Percentiles rank a stretch among this genome's conserved stretches.
Conservation (phyloP, 2,888 invertebrate species). For the Bombyx huttoni region DNA sequence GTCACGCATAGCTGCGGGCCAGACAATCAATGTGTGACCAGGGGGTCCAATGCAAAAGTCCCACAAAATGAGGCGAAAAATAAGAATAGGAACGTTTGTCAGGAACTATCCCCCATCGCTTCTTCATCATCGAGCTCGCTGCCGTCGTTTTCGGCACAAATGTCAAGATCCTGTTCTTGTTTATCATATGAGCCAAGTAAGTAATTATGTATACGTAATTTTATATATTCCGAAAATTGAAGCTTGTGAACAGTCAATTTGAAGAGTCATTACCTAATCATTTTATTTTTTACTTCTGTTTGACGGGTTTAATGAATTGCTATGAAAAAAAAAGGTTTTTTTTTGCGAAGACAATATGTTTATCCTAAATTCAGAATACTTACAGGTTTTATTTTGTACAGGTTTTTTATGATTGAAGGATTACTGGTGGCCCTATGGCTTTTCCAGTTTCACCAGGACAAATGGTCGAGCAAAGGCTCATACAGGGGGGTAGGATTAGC, state of each 20-base stretch:
- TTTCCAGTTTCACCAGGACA: too few relatives aligned
- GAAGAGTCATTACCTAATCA: too few relatives aligned
- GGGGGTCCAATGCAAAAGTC: background rate
- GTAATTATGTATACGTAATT: background rate
- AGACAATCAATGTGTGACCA: background rate
- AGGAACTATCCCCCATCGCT: background rate
- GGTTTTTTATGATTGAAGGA: too few relatives aligned
- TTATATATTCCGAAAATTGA: background rate
- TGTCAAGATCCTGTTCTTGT: conserved; percentile 4
- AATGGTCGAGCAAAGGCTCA: too few relatives aligned
- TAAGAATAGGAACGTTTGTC: background rate
- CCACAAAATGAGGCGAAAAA: background rate
- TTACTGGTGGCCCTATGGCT: too few relatives aligned
- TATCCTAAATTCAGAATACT: too few relatives aligned
- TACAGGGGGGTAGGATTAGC: too few relatives aligned
- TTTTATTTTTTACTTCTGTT: too few relatives aligned
- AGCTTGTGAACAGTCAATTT: background rate
- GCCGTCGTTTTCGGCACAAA: background rate
- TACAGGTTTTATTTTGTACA: too few relatives aligned
- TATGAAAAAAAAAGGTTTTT: too few relatives aligned
- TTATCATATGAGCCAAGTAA: background rate
- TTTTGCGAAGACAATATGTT: too few relatives aligned
- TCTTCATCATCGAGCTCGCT: background rate
- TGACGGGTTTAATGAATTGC: too few relatives aligned
- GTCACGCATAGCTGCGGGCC: background rate